Percentiles rank a stretch among this genome's conserved stretches.
Evolutionary conservation across 2,113 vertebrate genomes (phyloP).

Genomic region (Psittacula cyanocephala): DNA sequence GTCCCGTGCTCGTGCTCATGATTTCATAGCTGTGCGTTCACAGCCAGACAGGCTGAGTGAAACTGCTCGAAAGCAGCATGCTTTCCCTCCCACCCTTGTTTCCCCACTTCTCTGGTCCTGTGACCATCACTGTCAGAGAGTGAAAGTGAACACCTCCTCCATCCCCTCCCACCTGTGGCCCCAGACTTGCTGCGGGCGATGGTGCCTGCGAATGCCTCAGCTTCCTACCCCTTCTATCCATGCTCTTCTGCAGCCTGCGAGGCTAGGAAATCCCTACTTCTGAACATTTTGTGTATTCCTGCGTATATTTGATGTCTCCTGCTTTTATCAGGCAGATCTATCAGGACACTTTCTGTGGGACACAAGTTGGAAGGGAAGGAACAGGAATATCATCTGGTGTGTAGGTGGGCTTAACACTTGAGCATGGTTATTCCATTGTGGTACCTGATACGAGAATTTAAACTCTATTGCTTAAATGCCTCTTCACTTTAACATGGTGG

Average conservation of each 20-base stretch:
- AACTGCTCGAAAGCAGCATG: not conserved
- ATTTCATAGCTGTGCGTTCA: not conserved
- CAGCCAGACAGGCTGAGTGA: constrained; percentile 6
- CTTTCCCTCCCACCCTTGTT: not conserved
- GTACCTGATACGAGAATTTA: not conserved
- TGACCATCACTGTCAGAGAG: constrained; percentile 11
- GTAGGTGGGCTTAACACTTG: not conserved
- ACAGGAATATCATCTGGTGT: not conserved
- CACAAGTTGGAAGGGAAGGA: not conserved
- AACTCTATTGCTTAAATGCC: not conserved
- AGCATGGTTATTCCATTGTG: not conserved
- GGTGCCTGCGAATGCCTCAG: not conserved
- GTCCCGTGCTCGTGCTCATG: not conserved
- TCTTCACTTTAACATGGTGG: not conserved
- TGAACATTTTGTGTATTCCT: not conserved
- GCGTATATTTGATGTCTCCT: not conserved
- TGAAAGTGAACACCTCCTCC: constrained; percentile 40
- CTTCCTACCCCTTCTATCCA: not conserved
- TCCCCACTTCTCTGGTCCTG: not conserved
- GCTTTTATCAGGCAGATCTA: not conserved
- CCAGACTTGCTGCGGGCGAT: not conserved
- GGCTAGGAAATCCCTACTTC: not conserved
- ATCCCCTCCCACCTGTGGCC: constrained; percentile 14
- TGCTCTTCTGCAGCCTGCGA: not conserved
- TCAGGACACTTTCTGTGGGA: not conserved